phyloP scores from a whole-genome alignment of 1,140 invertebrate species.

The Heterodera schachtii region DNA sequence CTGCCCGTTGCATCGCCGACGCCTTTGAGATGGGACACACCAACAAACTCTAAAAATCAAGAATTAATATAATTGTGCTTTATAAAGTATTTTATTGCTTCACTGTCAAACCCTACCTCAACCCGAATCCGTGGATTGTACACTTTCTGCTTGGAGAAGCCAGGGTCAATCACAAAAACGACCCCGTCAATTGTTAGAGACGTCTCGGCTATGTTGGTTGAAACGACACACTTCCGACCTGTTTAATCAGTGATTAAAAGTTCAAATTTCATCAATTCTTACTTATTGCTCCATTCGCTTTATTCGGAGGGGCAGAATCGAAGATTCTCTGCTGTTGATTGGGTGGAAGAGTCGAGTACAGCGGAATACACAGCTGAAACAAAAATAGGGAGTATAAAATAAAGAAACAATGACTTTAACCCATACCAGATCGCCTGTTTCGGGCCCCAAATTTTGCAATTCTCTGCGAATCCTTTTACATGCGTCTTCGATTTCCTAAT shows the following conservation, averaged over 20 bases:
- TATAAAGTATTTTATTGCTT: not conserved
- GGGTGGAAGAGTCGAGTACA: conserved; percentile 93
- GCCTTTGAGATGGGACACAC: conserved; percentile 99
- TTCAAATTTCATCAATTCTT: conserved; percentile 66
- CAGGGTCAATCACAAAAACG: conserved; percentile 99
- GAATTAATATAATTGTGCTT: too few species aligned
- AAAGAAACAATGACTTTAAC: conserved; percentile 76
- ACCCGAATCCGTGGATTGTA: conserved; percentile 96
- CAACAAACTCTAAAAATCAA: conserved; percentile 72
- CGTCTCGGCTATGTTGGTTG: conserved; percentile 98
- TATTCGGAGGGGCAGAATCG: conserved; percentile 84
- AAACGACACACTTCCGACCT: conserved; percentile 78
- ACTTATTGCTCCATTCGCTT: conserved; percentile 89
- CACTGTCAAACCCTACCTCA: conserved; percentile 71
- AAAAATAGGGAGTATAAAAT: not conserved
- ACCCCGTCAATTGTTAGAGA: conserved; percentile 98
- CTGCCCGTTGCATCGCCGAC: conserved; percentile 89
- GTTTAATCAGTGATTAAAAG: conserved; percentile 15
- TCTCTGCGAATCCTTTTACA: conserved; percentile 96
- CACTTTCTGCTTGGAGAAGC: conserved; percentile 98
- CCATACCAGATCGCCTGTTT: conserved; percentile 95
- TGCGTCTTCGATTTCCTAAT: conserved; percentile 94
- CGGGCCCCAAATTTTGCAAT: conserved; percentile 91
- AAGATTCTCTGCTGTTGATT: conserved; percentile 97
- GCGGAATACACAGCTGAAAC: conserved; percentile 15